These are phyloP conservation scores for Gephyroberyx darwinii DNA, from an alignment of 2,797 vertebrate genomes.

Conservation along the genomic window DNA sequence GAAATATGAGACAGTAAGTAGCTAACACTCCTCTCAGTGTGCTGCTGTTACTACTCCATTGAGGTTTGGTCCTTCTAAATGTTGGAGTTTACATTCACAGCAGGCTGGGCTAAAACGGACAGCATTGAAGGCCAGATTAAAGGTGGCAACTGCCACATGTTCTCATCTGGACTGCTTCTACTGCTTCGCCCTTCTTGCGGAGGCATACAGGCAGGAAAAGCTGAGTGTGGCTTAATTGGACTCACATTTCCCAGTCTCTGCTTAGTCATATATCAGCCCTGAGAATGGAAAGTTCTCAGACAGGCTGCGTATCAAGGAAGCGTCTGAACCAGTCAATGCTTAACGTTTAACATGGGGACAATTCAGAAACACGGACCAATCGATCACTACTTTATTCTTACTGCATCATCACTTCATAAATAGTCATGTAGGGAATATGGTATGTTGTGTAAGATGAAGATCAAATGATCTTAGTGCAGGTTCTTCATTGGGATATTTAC, in stretches of 20 bases:
- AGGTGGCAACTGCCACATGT: conserved; percentile 74
- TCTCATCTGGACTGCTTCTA: conserved; percentile 58
- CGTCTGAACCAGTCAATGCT: conserved; percentile 18
- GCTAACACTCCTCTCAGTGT: conserved; percentile 1
- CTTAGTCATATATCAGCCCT: conserved; percentile 73
- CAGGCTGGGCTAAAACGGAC: conserved; percentile 61
- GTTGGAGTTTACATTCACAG: conserved; percentile 50
- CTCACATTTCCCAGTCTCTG: conserved; percentile 73
- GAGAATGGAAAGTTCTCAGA: conserved; percentile 64
- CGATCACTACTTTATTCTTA: not conserved
- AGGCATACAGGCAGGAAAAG: conserved; percentile 70
- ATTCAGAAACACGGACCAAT: not conserved
- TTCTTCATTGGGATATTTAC: not conserved
- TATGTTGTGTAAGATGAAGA: not conserved
- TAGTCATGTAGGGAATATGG: not conserved
- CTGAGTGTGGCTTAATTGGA: conserved; percentile 70
- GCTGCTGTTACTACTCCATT: conserved; percentile 32
- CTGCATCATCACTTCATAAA: not conserved
- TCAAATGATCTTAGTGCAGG: not conserved
- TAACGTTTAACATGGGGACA: not conserved
- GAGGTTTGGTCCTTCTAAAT: conserved; percentile 31
- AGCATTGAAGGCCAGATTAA: conserved; percentile 61
- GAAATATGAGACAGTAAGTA: not conserved
- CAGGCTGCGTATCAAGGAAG: conserved; percentile 25
- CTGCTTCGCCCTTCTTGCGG: conserved; percentile 63